Evolutionary conservation across 2,888 invertebrate genomes (phyloP).

Genomic region (Arenicola marina): DNA sequence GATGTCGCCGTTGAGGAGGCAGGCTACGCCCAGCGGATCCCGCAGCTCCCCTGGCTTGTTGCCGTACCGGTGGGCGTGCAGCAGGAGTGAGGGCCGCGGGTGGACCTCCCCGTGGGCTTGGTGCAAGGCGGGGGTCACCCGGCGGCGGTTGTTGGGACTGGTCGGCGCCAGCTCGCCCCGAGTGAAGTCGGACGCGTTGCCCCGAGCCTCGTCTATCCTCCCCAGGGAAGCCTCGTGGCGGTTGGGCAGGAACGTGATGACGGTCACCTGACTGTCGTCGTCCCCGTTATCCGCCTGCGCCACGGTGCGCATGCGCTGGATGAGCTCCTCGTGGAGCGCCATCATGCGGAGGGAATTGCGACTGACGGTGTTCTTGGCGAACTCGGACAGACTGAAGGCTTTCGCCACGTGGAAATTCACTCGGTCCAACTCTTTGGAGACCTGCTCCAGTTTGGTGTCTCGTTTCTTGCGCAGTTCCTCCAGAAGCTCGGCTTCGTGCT

Average conservation of each 20-base stretch:
- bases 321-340: slow-evolving; percentile 34
- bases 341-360: slow-evolving; percentile 23
- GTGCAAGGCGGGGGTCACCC: neutral
- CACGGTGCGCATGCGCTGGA: slow-evolving; percentile 35
- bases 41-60: slow-evolving; percentile 25
- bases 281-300: slow-evolving; percentile 21
- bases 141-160: neutral
- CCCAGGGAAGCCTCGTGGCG: slow-evolving; percentile 24
- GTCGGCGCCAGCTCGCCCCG: neutral
- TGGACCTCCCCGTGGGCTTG: neutral
- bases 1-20: slow-evolving; percentile 31
- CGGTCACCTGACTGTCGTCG: slow-evolving; percentile 11
- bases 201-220: slow-evolving; percentile 22
- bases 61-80: slow-evolving; percentile 15
- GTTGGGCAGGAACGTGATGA: slow-evolving; percentile 26
- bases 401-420: slow-evolving; percentile 23
- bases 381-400: slow-evolving; percentile 23
- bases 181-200: neutral
- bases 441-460: slow-evolving; percentile 24
- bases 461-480: slow-evolving; percentile 21
- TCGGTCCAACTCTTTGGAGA: slow-evolving; percentile 25
- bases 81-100: neutral
- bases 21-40: slow-evolving; percentile 35
- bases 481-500: slow-evolving; percentile 26
- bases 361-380: slow-evolving; percentile 16